phyloP scores from a whole-genome alignment of 1,140 invertebrate species.

The Tetraneura akinire region DNA sequence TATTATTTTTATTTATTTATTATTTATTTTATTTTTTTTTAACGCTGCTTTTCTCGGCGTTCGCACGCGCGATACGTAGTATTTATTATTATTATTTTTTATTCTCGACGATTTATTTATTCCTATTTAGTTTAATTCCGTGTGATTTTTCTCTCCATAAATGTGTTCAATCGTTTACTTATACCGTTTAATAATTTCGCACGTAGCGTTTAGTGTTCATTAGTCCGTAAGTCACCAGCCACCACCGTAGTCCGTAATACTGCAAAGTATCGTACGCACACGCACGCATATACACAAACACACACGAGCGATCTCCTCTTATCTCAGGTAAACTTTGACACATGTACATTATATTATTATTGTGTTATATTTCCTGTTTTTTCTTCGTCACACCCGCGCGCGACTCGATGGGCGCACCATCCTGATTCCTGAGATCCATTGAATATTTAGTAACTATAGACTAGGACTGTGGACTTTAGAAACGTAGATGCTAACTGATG shows the following conservation, averaged over 20 bases:
- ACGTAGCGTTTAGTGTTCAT: slow-evolving; percentile 33
- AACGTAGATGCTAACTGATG: not conserved
- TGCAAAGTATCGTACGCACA: not conserved
- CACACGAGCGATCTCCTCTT: slow-evolving; percentile 2
- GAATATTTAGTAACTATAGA: no score
- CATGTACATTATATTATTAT: not conserved
- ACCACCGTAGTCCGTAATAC: not conserved
- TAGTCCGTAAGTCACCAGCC: not conserved
- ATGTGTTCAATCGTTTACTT: slow-evolving; percentile 10
- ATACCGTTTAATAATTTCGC: slow-evolving; percentile 11
- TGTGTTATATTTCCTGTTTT: slow-evolving; percentile 12
- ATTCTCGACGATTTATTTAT: not conserved
- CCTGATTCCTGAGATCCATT: no score
- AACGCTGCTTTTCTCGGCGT: not conserved
- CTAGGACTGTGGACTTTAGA: no score
- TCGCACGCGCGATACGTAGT: not conserved
- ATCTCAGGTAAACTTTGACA: slow-evolving; percentile 49
- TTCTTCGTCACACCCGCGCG: slow-evolving; percentile 16
- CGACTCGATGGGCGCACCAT: not conserved
- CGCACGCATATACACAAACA: not conserved
- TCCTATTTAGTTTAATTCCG: not conserved
- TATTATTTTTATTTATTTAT: not conserved
- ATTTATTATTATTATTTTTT: not conserved
- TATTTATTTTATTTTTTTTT: slow-evolving; percentile 21
- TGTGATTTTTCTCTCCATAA: not conserved